phyloP scores from a whole-genome alignment of 2,888 invertebrate genomes.

The Lithodes maja region DNA sequence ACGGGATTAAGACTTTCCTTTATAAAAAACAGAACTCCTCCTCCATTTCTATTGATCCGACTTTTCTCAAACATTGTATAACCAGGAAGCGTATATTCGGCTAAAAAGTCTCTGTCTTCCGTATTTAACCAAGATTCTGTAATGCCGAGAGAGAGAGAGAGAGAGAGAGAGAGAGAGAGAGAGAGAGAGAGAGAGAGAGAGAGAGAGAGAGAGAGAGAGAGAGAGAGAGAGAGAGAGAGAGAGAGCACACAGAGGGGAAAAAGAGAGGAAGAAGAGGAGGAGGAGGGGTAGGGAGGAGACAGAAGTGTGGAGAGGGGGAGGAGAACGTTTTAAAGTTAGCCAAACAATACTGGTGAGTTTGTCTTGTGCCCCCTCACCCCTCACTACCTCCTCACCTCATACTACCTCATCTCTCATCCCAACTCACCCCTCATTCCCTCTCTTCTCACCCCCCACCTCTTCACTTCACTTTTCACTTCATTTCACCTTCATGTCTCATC shows the following conservation, averaged over 20 bases:
- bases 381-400: neutral
- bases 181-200: neutral
- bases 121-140: no score
- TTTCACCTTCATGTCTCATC: neutral
- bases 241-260: neutral
- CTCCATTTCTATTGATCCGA: no score
- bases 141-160: neutral
- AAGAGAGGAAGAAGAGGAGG: neutral
- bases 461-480: neutral
- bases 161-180: neutral
- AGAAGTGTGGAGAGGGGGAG: neutral
- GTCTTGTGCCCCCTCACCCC: neutral
- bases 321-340: constrained; percentile 29
- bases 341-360: constrained; percentile 22
- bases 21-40: no score
- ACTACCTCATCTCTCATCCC: neutral
- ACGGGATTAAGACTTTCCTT: no score
- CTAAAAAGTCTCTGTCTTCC: no score
- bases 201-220: neutral
- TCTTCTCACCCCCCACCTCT: neutral
- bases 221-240: neutral
- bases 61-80: no score
- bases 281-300: no score
- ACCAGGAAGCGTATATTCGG: no score
- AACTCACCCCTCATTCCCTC: neutral